Evolutionary conservation across 2,888 invertebrate species (phyloP), one percentile per base, ranked within the genome.

Genomic region (Ypsolopha scabrella): DNA sequence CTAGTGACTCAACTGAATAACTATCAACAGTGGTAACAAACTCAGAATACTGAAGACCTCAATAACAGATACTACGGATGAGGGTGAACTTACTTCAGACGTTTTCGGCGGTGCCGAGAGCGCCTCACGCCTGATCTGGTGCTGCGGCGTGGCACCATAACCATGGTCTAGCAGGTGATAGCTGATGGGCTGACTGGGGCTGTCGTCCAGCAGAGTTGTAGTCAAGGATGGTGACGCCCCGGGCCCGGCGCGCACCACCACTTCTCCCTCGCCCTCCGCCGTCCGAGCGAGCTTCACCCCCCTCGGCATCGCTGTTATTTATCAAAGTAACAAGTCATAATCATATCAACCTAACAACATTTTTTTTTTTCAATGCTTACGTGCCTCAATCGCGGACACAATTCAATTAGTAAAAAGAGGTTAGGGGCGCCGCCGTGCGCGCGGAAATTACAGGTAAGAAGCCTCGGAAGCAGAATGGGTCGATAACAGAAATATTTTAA

Each of bases 141-240:
- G 90, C 70, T 91, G 90, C 56, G 94, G 93, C 58, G 94, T 93
- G 65, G 93, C 93, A 60, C 94, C 94, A 83, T 95, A 95, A 62
- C 94, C 94, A 72, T 95, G 95, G 78, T 95, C 95, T 64, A 94
- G 88, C 64, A 95, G 88, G 80, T 95, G 94, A 60, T 92, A 92
- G 80, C 91, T 92, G 65, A 89, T 82, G 62, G 87, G 79, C 70
- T 87, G 87, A 67, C 80, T 76, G 58, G 87, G 87, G 74, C 87
- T 87, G 67, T 85, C 85, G 52, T 82, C 82, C 63, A 83, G 65
- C 60, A 85, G 75, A 59, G 83, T 87, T 24, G 24, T 47, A 71
- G 80, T 85, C 60, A 77, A 85, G 77, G 88, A 83, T 68, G 90
- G 81, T 71, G 85, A 87, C 75, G 75, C 82, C 81, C 88, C 75